Conservation (phyloP, 2,888 invertebrate genomes). For the Busseola fusca region DNA sequence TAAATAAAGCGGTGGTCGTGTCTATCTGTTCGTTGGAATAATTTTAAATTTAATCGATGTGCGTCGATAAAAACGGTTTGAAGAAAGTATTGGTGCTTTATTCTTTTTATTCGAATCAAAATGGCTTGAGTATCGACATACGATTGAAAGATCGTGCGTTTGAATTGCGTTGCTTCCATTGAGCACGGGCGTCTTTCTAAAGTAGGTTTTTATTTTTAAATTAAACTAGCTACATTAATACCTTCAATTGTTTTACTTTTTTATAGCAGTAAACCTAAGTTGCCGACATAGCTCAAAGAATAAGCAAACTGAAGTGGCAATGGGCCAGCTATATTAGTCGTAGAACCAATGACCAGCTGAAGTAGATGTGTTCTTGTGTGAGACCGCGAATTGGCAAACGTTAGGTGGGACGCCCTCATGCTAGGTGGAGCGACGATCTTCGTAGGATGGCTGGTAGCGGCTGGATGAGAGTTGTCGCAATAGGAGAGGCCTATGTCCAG, state of each 20-base stretch:
- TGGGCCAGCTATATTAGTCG: no score
- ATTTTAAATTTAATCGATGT: constrained; percentile 38
- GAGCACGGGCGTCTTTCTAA: background rate
- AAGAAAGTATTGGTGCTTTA: constrained; percentile 28
- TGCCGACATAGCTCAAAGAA: no score
- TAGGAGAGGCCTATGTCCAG: no score
- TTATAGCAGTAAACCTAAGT: background rate
- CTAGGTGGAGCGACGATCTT: no score
- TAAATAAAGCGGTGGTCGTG: constrained; percentile 21
- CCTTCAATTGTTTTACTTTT: background rate
- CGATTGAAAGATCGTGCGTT: constrained; percentile 39
- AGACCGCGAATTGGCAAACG: no score
- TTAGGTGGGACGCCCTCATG: no score
- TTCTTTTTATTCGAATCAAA: constrained; percentile 26
- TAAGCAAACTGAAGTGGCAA: no score
- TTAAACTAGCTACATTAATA: background rate
- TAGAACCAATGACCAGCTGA: no score
- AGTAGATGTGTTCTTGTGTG: no score
- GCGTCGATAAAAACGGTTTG: constrained; percentile 7
- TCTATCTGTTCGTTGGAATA: constrained; percentile 27
- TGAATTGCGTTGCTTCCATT: constrained; percentile 6
- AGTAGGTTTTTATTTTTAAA: background rate
- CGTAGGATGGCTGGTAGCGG: no score
- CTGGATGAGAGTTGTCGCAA: no score
- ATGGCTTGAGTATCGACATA: constrained; percentile 17